Conservation (phyloP, 2,797 vertebrate genomes). For the Mionectes olivaceus region DNA sequence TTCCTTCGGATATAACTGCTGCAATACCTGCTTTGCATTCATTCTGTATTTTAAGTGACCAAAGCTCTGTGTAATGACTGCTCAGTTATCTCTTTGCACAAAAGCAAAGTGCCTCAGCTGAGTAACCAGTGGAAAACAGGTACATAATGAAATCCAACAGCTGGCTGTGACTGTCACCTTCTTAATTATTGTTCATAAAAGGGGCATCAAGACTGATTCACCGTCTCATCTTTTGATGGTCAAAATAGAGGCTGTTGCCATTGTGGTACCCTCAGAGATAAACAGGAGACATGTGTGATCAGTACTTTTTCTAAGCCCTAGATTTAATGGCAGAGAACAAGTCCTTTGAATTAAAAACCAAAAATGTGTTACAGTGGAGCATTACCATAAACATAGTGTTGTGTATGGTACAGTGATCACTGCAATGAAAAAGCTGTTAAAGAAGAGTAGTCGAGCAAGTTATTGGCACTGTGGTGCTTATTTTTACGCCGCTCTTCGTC, state of each 20-base stretch:
- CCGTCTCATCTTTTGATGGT: not conserved
- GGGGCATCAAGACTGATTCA: not conserved
- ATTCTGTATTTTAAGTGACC: not conserved
- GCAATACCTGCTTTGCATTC: not conserved
- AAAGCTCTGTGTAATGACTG: not conserved
- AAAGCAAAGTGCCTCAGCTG: not conserved
- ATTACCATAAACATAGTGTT: conserved; percentile 16
- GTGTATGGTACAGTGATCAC: conserved; percentile 14
- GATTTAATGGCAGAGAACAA: conserved; percentile 42
- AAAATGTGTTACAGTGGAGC: conserved; percentile 2
- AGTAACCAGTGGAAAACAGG: not conserved
- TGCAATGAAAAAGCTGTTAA: conserved; percentile 48
- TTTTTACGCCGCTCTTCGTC: not conserved
- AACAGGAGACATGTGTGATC: not conserved
- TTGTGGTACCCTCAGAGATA: not conserved
- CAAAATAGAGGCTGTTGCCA: not conserved
- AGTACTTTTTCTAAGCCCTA: not conserved
- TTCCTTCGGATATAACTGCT: not conserved
- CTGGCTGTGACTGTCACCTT: not conserved
- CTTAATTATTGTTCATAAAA: not conserved
- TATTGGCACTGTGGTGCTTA: conserved; percentile 41
- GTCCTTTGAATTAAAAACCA: conserved; percentile 44
- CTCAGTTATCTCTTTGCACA: not conserved
- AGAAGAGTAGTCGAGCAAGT: conserved; percentile 53
- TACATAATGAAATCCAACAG: not conserved